A percentile compares a stretch with the other conserved stretches of the same genome.
phyloP scores from a whole-genome alignment of 2,888 invertebrate species.

The Troglohyphantes excavatus region DNA sequence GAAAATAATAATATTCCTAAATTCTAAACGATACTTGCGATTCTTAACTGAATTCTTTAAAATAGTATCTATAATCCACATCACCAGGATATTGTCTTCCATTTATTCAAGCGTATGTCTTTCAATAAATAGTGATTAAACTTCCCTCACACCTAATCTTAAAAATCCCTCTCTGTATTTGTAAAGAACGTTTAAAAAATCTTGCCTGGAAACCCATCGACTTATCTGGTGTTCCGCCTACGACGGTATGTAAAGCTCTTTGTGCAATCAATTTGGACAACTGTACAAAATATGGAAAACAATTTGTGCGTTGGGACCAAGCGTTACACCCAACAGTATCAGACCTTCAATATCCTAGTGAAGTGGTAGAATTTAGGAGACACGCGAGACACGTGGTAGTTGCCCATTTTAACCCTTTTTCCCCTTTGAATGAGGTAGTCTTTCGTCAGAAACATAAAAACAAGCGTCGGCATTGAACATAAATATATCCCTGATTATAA shows the following conservation, averaged over 20 bases:
- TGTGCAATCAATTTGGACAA: conserved; percentile 49
- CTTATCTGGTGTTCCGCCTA: conserved; percentile 71
- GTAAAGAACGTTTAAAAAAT: conserved; percentile 62
- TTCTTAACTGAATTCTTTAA: background rate
- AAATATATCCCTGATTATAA: conserved; percentile 67
- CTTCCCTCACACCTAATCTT: conserved; percentile 45
- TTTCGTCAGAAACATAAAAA: conserved; percentile 49
- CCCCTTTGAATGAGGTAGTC: conserved; percentile 64
- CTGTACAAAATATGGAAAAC: conserved; percentile 49
- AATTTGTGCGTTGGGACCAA: conserved; percentile 77
- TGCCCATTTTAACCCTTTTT: conserved; percentile 3
- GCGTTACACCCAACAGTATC: conserved; percentile 75
- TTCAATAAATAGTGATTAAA: conserved; percentile 60
- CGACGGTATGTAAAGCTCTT: conserved; percentile 58
- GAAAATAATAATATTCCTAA: conserved; percentile 1
- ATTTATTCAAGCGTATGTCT: conserved; percentile 60
- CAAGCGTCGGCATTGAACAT: conserved; percentile 13
- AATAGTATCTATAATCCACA: conserved; percentile 1
- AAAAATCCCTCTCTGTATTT: conserved; percentile 57
- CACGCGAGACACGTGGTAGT: conserved; percentile 28
- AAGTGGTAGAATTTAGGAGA: conserved; percentile 11
- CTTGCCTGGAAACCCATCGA: conserved; percentile 66
- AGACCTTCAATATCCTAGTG: conserved; percentile 60
- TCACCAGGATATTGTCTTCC: conserved; percentile 61
- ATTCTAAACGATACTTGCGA: background rate